phyloP scores from a whole-genome alignment of 2,888 invertebrate species.

The Brenthis daphne region DNA sequence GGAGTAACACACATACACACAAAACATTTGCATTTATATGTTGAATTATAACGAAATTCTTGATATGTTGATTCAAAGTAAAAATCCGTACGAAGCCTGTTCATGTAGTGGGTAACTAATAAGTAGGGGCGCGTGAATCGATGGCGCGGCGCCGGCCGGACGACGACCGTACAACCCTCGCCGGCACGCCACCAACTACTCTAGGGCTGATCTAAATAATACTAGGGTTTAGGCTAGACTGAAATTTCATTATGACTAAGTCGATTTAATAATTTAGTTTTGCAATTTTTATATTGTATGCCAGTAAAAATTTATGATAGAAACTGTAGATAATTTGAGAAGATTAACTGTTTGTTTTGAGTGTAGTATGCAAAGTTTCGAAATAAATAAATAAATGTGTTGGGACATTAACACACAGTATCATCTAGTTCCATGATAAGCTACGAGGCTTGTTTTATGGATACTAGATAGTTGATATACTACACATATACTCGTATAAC shows the following conservation, averaged over 20 bases:
- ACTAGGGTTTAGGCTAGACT: slow-evolving; percentile 13
- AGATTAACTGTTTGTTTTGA: no score
- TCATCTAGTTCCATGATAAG: no score
- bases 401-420: no score
- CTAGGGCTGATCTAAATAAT: slow-evolving; percentile 23
- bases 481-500: no score
- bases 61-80: slow-evolving; percentile 1
- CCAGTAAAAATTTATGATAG: no score
- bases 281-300: background rate
- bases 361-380: no score
- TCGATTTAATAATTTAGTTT: background rate
- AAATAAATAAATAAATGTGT: no score
- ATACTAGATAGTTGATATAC: no score
- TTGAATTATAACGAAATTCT: background rate
- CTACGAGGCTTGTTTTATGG: no score
- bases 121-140: slow-evolving; percentile 45
- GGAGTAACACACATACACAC: no score
- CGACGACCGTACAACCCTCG: slow-evolving; percentile 51
- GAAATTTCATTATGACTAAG: slow-evolving; percentile 14
- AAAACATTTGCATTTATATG: background rate
- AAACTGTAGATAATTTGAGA: no score
- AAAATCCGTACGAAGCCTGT: slow-evolving; percentile 18
- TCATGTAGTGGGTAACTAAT: slow-evolving; percentile 28
- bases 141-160: slow-evolving; percentile 50
- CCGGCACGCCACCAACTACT: slow-evolving; percentile 11